Evolutionary conservation across 2,888 invertebrate genomes (phyloP).

Genomic region (Drosophila basisetae): DNA sequence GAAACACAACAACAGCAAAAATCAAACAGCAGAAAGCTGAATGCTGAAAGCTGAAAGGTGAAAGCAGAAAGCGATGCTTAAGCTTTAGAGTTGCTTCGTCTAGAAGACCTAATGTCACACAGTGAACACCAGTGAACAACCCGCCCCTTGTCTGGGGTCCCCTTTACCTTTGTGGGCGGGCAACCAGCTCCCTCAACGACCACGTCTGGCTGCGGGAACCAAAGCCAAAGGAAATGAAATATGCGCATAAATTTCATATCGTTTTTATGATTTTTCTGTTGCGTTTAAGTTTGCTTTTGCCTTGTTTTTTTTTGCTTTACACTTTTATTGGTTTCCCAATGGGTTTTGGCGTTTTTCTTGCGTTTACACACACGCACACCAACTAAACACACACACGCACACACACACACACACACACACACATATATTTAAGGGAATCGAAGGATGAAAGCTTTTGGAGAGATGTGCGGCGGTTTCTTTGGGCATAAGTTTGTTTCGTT

Average conservation of each 20-base stretch:
- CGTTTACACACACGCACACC: slow-evolving; percentile 35
- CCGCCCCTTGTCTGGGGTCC: not conserved
- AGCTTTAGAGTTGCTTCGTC: slow-evolving; percentile 19
- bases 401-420: slow-evolving; percentile 31
- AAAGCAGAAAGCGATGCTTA: slow-evolving; percentile 16
- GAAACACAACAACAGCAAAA: slow-evolving; percentile 23
- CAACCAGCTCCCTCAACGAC: slow-evolving; percentile 1
- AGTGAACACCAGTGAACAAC: not conserved
- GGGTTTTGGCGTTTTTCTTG: slow-evolving; percentile 48
- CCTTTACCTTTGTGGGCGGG: slow-evolving; percentile 21
- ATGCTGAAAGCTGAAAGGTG: not conserved
- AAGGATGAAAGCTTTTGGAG: slow-evolving; percentile 1
- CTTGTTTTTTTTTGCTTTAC: slow-evolving; percentile 42
- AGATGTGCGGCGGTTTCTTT: not conserved
- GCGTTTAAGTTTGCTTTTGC: slow-evolving; percentile 48
- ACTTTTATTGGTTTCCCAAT: slow-evolving; percentile 73
- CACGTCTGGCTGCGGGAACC: slow-evolving; percentile 25
- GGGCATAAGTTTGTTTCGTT: slow-evolving; percentile 40
- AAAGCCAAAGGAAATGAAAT: slow-evolving; percentile 74
- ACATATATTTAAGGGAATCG: slow-evolving; percentile 37
- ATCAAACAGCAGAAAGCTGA: not conserved
- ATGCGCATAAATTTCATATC: slow-evolving; percentile 81
- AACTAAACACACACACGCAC: slow-evolving; percentile 6
- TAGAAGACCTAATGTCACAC: slow-evolving; percentile 9
- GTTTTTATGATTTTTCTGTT: slow-evolving; percentile 76